Evolutionary conservation across 37 sponge, comb jelly and placozoan species (phyloP).

Genomic region (Eunapius fragilis): DNA sequence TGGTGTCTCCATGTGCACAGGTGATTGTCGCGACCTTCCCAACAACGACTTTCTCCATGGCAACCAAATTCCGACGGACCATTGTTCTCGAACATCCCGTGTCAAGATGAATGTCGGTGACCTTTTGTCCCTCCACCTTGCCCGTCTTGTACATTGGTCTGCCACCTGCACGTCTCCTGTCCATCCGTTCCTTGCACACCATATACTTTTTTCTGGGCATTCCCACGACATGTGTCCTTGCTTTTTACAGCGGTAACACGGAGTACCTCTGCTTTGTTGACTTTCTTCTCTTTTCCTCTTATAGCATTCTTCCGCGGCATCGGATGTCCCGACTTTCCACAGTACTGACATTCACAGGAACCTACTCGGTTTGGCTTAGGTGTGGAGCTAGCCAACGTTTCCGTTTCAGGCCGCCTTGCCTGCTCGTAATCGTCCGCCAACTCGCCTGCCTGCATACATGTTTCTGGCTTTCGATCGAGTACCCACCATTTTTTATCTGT

Average conservation of each 20-base stretch:
- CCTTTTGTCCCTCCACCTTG: background rate
- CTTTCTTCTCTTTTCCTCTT: background rate
- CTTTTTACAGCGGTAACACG: conserved; percentile 21
- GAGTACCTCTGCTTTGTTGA: background rate
- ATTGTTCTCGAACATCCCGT: too few species aligned
- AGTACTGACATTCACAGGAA: conserved; percentile 1
- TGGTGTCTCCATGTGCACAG: too few species aligned
- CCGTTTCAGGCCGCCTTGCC: conserved; percentile 2
- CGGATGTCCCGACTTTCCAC: background rate
- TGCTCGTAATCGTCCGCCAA: conserved; percentile 26
- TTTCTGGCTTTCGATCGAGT: conserved; percentile 8
- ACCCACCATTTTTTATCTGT: conserved; percentile 4
- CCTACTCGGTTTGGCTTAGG: background rate
- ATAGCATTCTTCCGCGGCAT: background rate
- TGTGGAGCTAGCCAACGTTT: background rate
- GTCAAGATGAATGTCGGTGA: conserved; percentile 5
- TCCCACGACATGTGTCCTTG: conserved; percentile 16
- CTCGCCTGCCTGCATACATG: conserved; percentile 7
- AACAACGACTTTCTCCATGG: too few species aligned
- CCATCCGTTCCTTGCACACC: background rate
- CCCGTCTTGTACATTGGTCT: background rate
- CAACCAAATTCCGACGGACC: too few species aligned
- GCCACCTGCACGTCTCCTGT: background rate
- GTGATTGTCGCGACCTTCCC: too few species aligned
- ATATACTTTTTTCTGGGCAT: conserved; percentile 14